Conservation (phyloP, 1,140 invertebrate species). For the Gonatopus flavifemur region DNA sequence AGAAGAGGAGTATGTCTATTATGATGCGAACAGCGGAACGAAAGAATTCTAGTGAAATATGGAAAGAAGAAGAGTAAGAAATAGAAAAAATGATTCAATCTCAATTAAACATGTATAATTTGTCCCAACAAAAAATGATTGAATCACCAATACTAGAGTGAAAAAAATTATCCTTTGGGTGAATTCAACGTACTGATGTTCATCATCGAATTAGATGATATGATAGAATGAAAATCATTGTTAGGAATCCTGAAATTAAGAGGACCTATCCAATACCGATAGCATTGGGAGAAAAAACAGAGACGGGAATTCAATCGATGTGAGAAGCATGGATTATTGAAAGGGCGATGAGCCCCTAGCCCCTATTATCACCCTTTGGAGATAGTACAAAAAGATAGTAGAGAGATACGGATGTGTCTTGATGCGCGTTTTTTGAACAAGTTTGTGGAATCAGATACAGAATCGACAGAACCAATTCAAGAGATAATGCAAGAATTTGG, state of each 20-base stretch:
- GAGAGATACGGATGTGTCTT: constrained; percentile 34
- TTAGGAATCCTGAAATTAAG: background rate
- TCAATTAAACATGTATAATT: background rate
- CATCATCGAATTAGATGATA: no score
- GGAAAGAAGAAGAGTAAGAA: background rate
- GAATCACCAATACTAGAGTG: background rate
- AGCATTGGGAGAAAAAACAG: background rate
- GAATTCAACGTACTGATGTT: background rate
- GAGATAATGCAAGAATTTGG: constrained; percentile 33
- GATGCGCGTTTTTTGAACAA: constrained; percentile 40
- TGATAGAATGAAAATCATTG: background rate
- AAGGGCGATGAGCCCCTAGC: constrained; percentile 24
- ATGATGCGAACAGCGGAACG: background rate
- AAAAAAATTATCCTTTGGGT: background rate
- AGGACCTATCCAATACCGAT: background rate
- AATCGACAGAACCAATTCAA: constrained; percentile 22
- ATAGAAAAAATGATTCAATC: background rate
- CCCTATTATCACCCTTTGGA: constrained; percentile 37
- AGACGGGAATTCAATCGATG: constrained; percentile 6
- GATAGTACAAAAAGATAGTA: constrained; percentile 28
- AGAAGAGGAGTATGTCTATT: background rate
- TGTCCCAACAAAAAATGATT: background rate
- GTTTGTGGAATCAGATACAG: constrained; percentile 24
- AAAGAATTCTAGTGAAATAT: background rate
- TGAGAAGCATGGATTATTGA: constrained; percentile 25